Conservation (phyloP, 2,113 vertebrate genomes). For the Rynchops niger region DNA sequence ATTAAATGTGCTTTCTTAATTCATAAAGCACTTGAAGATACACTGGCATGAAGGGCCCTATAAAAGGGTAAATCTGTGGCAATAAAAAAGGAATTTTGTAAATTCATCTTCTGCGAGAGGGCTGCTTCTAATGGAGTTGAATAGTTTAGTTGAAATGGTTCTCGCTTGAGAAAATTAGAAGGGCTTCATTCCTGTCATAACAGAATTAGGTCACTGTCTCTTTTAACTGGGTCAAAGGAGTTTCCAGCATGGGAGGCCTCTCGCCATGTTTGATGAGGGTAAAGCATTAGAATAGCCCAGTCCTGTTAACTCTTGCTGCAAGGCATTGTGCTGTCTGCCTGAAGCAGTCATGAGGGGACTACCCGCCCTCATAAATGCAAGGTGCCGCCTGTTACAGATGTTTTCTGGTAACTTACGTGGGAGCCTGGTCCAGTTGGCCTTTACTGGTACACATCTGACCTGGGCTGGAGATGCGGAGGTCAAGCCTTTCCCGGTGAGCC, state of each 20-base stretch:
- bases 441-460: not conserved
- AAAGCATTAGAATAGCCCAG: not conserved
- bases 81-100: not conserved
- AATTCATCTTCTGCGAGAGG: not conserved
- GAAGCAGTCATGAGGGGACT: not conserved
- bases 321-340: not conserved
- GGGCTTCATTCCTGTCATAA: slow-evolving; percentile 17
- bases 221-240: slow-evolving; percentile 62
- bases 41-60: not conserved
- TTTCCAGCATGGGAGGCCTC: slow-evolving; percentile 24
- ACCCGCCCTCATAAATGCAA: not conserved
- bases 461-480: not conserved
- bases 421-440: not conserved
- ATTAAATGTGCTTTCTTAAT: not conserved
- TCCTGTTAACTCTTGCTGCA: not conserved
- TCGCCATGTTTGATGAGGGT: not conserved
- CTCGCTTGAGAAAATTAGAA: not conserved
- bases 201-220: slow-evolving; percentile 55
- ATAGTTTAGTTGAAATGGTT: not conserved
- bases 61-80: not conserved
- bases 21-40: not conserved
- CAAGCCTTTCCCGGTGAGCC: not conserved
- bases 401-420: not conserved
- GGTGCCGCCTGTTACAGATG: not conserved
- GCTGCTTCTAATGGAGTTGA: not conserved